Evolutionary conservation across 2,113 vertebrate species (phyloP), one percentile per base, ranked within the genome.

Genomic region (Charina bottae): DNA sequence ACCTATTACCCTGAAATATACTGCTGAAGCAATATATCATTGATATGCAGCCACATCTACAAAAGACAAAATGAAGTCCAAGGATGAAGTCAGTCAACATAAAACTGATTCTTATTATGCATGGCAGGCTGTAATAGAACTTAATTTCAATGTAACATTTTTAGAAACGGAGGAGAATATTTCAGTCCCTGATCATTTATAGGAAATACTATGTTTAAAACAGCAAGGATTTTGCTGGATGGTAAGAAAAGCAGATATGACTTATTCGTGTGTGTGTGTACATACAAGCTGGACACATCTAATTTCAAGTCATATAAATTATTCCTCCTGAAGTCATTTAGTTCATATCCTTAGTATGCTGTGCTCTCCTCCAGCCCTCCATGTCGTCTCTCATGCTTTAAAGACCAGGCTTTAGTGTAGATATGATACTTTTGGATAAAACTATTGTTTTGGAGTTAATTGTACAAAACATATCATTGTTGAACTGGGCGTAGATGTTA

Each of bases 141-240:
- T 89, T 86, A 56, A 37, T 6, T 78, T 55, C 19, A 89, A 10
- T 19, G 11, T 72, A 33, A 23, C 58, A 28, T 54, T 12, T 54
- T 54, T 53, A 72, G 46, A 53, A 89, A 55, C 33, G 78, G 86
- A 87, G 55, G 17, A 58, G 37, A 55, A 78, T 72, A 78, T 78
- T 89, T 89, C 54, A 89, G 33, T 55, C 64, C n/a, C 49, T 62
- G 88, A 53, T 72, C 49, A 37, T 89, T 55, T 37, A 54, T 89
- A 21, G 49, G 21, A 54, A 55, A 49, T 46, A 72, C 33, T 78
- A 28, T 33, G 10, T 72, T 33, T 72, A 89, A 68, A 53, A 33
- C 28, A 88, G 33, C 56, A 88, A 46, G 62, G 53, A 89, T 24
- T 53, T 89, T 49, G 46, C 49, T 72, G 88, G 56, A 88, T 60